Percentiles rank a stretch among this genome's conserved stretches.
Conservation (phyloP, 2,797 vertebrate genomes). For the Molothrus ater region DNA sequence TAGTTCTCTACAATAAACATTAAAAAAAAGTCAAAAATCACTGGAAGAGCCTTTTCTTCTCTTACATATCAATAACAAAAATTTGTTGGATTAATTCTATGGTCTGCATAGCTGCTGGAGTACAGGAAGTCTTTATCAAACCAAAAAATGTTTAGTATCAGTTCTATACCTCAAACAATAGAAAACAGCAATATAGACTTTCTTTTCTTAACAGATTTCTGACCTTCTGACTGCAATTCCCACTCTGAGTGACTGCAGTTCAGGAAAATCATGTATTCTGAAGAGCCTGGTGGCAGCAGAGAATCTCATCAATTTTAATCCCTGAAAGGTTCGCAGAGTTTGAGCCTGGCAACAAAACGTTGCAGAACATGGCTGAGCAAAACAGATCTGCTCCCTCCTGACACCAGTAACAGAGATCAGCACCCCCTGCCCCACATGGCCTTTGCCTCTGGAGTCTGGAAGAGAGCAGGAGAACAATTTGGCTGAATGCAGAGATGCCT, state of each 20-base stretch:
- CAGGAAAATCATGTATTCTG: conserved; percentile 32
- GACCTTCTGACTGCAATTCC: conserved; percentile 62
- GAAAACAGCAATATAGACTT: conserved; percentile 14
- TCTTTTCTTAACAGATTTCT: conserved; percentile 37
- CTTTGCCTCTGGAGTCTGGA: neutral
- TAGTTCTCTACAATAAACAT: neutral
- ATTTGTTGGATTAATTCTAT: neutral
- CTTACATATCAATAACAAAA: neutral
- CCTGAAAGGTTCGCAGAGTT: neutral
- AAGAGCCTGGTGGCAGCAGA: conserved; percentile 23
- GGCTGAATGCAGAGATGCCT: neutral
- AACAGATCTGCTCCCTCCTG: neutral
- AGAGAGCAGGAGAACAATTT: neutral
- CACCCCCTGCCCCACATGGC: neutral
- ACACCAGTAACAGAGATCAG: neutral
- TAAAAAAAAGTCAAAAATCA: neutral
- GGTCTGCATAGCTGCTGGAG: neutral
- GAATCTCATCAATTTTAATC: conserved; percentile 62
- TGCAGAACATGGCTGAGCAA: neutral
- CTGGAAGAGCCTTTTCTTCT: neutral
- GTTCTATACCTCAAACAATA: conserved; percentile 7
- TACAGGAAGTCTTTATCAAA: neutral
- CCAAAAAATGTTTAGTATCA: neutral
- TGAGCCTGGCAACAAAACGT: conserved; percentile 8
- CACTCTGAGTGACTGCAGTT: conserved; percentile 30